Evolutionary conservation across 2,113 vertebrate species (phyloP).

Genomic region (Callionymus lyra): DNA sequence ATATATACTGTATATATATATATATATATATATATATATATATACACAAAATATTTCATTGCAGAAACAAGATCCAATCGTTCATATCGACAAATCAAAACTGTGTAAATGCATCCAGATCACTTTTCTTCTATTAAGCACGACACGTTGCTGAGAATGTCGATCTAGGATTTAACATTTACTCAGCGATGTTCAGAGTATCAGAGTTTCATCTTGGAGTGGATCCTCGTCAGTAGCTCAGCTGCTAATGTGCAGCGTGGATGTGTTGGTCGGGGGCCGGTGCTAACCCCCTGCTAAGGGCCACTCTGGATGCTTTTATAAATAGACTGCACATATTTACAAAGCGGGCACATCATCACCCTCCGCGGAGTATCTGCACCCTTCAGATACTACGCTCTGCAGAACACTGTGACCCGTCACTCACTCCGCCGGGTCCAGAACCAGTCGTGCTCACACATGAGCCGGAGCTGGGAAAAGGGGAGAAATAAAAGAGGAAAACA

Average conservation of each 20-base stretch:
- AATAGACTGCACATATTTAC: conserved; percentile 67
- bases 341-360: conserved; percentile 57
- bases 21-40: background rate
- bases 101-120: background rate
- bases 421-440: too few relatives aligned
- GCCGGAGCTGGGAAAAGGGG: too few relatives aligned
- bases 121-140: background rate
- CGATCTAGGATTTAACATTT: conserved; percentile 4
- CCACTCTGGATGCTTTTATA: conserved; percentile 61
- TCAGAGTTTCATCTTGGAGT: conserved; percentile 34
- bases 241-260: conserved; percentile 38
- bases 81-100: background rate
- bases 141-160: background rate
- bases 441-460: too few relatives aligned
- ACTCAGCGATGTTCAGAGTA: conserved; percentile 3
- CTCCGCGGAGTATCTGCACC: conserved; percentile 38
- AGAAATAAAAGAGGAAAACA: too few relatives aligned
- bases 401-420: too few relatives aligned
- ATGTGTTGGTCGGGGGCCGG: conserved; percentile 23
- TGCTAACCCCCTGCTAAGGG: conserved; percentile 52
- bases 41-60: background rate
- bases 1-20: too few relatives aligned
- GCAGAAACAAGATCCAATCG: background rate
- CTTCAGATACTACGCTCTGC: background rate
- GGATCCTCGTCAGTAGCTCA: conserved; percentile 39